A percentile compares a stretch with the other conserved stretches of the same genome.
These are phyloP conservation scores for Hemibagrus wyckioides DNA, from an alignment of 2,113 vertebrate genomes.

Conservation along the genomic window DNA sequence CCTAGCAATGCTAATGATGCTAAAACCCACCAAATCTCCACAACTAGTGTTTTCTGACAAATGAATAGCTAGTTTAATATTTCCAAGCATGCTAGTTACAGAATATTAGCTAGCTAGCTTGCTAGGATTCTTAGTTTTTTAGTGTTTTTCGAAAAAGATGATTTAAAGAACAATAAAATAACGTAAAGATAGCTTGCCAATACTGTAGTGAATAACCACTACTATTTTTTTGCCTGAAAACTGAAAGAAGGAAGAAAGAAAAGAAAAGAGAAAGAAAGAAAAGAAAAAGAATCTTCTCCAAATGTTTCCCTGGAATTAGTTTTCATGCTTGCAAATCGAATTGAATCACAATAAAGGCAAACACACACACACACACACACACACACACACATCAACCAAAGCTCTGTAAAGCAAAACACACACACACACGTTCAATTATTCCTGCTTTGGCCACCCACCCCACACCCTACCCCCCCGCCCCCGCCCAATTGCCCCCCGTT, in stretches of 20 bases:
- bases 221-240: background rate
- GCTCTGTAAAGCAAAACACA: conserved; percentile 43
- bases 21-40: too few species aligned
- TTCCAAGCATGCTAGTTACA: background rate
- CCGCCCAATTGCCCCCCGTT: conserved; percentile 56
- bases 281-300: background rate
- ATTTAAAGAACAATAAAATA: background rate
- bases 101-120: background rate
- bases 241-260: background rate
- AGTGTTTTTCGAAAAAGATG: too few species aligned
- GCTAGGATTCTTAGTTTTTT: background rate
- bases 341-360: conserved; percentile 28
- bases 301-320: conserved; percentile 37
- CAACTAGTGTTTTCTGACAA: too few species aligned
- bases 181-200: background rate
- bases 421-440: conserved; percentile 43
- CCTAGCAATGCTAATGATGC: too few species aligned
- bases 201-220: background rate
- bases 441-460: background rate
- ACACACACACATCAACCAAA: conserved; percentile 39
- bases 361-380: conserved; percentile 38
- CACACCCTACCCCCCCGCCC: background rate
- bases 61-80: background rate
- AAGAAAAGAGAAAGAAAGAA: background rate
- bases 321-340: conserved; percentile 42